Percentiles rank a stretch among this genome's conserved stretches.
These are phyloP conservation scores for Chromis chromis DNA, from an alignment of 2,797 vertebrate species.

Conservation along the genomic window DNA sequence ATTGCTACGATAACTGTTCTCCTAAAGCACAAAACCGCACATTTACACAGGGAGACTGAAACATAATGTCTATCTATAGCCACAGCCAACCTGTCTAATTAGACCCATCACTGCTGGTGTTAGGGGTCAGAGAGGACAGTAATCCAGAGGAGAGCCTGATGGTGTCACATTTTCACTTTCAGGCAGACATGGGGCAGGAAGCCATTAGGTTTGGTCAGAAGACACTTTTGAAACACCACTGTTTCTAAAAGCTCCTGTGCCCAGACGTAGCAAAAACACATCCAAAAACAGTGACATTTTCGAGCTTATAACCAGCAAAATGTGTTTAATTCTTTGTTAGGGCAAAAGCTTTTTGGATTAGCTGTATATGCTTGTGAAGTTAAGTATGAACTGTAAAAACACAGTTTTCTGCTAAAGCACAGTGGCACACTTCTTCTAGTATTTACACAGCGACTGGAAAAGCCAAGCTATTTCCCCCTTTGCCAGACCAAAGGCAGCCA, in stretches of 20 bases:
- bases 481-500: conserved; percentile 70
- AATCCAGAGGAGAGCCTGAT: conserved; percentile 37
- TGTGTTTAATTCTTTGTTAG: conserved; percentile 31
- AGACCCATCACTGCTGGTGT: conserved; percentile 33
- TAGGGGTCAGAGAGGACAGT: conserved; percentile 32
- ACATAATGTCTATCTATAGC: conserved; percentile 19
- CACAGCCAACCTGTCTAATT: conserved; percentile 55
- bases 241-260: conserved; percentile 46
- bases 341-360: conserved; percentile 50
- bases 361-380: conserved; percentile 45
- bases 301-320: conserved; percentile 42
- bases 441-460: conserved; percentile 74
- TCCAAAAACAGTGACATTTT: conserved; percentile 26
- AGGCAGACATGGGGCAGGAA: conserved; percentile 37
- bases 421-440: conserved; percentile 75
- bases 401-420: conserved; percentile 63
- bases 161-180: conserved; percentile 62
- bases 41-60: background rate
- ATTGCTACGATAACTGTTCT: conserved; percentile 41
- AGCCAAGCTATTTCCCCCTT: conserved; percentile 72
- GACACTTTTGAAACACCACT: conserved; percentile 41
- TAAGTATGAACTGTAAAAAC: conserved; percentile 66
- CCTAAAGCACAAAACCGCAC: conserved; percentile 15
- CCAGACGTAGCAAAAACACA: conserved; percentile 35
- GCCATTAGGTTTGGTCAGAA: conserved; percentile 41